Conservation (phyloP, 2,888 invertebrate species). For the Athalia rosae region DNA sequence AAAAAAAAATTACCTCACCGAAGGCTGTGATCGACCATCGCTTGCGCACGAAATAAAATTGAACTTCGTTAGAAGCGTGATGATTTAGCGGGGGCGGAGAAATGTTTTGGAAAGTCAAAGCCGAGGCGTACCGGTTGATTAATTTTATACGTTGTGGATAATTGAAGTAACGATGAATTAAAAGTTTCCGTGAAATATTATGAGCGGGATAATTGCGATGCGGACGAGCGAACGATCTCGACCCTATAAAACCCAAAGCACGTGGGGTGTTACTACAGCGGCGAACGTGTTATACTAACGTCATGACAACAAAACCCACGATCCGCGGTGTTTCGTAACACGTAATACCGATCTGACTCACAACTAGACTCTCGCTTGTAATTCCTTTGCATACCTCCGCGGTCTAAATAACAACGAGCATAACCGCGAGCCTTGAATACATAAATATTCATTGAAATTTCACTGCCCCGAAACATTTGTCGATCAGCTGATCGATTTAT, state of each 20-base stretch:
- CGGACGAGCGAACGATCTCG: background rate
- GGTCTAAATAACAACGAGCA: constrained; percentile 29
- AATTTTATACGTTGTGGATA: too few species aligned
- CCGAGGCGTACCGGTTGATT: too few species aligned
- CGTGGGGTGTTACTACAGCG: background rate
- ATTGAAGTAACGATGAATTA: too few species aligned
- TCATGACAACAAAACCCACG: constrained; percentile 31
- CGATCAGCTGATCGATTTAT: background rate
- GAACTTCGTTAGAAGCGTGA: too few species aligned
- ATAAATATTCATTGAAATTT: constrained; percentile 13
- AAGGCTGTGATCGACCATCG: too few species aligned
- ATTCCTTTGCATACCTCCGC: constrained; percentile 28
- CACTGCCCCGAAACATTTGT: constrained; percentile 26
- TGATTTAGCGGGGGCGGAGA: too few species aligned
- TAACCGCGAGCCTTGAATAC: constrained; percentile 32
- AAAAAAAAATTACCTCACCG: too few species aligned
- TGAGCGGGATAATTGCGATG: too few species aligned
- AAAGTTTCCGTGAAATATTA: too few species aligned
- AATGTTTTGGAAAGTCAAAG: too few species aligned
- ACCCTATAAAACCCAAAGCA: constrained; percentile 3
- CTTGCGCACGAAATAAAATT: too few species aligned
- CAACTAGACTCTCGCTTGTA: constrained; percentile 31
- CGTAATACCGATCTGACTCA: constrained; percentile 37
- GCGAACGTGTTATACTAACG: too few species aligned
- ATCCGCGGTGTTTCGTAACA: constrained; percentile 30